These are phyloP conservation scores for Drosophila insularis DNA, from an alignment of 1,140 invertebrate species.

Conservation along the genomic window DNA sequence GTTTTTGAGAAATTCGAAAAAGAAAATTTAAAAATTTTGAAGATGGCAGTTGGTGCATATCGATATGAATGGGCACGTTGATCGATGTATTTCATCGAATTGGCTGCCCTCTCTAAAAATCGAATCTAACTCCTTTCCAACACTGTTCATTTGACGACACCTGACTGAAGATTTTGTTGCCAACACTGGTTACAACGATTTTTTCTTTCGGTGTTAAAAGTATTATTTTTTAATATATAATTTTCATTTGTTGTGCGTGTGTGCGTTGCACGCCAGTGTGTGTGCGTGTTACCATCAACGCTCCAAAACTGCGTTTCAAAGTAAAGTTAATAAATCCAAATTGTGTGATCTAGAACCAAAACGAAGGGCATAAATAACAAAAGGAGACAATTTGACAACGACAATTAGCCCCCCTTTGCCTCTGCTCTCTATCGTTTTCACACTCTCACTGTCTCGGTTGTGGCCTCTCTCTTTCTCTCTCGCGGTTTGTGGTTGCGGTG, in stretches of 20 bases:
- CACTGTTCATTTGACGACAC: not conserved
- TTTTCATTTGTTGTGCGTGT: constrained; percentile 8
- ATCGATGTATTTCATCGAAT: no score
- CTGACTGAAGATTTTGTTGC: not conserved
- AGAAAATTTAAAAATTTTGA: no score
- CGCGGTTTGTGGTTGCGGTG: not conserved
- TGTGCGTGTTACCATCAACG: not conserved
- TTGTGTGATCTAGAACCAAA: not conserved
- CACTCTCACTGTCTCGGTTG: not conserved
- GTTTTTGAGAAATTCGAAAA: no score
- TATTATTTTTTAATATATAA: not conserved
- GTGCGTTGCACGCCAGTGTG: constrained; percentile 6
- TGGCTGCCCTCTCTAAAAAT: no score
- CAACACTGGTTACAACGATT: constrained; percentile 9
- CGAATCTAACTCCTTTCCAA: not conserved
- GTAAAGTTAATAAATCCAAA: not conserved
- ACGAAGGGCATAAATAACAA: constrained; percentile 8
- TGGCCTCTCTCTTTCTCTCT: not conserved
- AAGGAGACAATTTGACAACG: constrained; percentile 10
- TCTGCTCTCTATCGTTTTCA: not conserved
- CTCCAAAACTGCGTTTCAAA: constrained; percentile 1
- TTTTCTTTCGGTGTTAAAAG: constrained; percentile 10
- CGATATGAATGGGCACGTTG: no score
- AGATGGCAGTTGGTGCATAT: no score
- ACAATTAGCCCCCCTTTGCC: not conserved